Base-by-base conservation (phyloP, 2,797 vertebrate species). In the Scomberomorus guttatus region DNA sequence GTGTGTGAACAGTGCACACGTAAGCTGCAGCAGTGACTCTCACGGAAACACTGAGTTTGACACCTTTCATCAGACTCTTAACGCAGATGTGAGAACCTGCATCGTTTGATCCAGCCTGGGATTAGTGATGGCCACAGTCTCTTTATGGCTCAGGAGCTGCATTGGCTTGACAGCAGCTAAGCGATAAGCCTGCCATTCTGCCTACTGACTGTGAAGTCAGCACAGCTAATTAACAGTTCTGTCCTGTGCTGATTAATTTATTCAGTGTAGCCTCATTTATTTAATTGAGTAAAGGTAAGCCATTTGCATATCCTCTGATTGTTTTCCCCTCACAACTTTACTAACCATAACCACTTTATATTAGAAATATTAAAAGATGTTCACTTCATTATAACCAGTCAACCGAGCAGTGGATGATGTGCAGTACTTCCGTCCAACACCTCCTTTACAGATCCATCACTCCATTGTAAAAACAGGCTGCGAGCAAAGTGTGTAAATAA, bases 401-500 rank as follows among this genome's bases (percentile, higher is more conserved):
- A 48, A 46, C 63, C 72, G 42, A 79, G 57, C 25, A 27, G 48
- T 46, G 58, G 59, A 59, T 37, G 59, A 78, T 55, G 39, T 24
- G 27, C 64, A 71, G n/a, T 63, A 24, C 80, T 86, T 77, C 55
- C 58, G 17, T 80, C 37, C 18, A 69, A 63, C 59, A 66, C 59
- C 50, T 54, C 72, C 64, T 62, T 59, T 80, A 59, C 72, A 50
- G 71, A 87, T 87, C 76, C 78, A 87, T 91, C 68, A 60, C 72
- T 80, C 59, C 72, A n/a, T 80, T 81, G 81, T 91, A 90, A 92
- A 92, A 92, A 87, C 81, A 78, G 63, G 64, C 80, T 81, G 58
- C 10, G 39, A 69, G 83, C 67, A 82, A 80, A 80, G 76, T 82
- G 83, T 84, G 90, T 90, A 94, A 94, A 93, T 90, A 93, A 92